Percentiles rank a stretch among this genome's conserved stretches.
Conservation (phyloP, 92 coral and sea anemone genomes). For the Heteractis magnifica region DNA sequence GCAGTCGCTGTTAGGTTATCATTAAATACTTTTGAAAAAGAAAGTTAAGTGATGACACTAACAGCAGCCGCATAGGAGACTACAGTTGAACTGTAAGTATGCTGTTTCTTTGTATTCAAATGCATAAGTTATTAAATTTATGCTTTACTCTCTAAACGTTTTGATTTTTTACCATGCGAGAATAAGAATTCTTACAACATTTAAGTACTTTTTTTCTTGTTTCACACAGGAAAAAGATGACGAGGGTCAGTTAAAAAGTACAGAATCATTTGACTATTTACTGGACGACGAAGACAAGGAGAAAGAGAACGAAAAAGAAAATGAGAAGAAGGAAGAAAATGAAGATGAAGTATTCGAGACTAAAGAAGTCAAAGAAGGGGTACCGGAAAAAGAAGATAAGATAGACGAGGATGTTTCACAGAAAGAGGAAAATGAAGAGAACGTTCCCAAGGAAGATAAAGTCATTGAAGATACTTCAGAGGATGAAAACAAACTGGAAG, state of each 20-base stretch:
- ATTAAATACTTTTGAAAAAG: too few relatives aligned
- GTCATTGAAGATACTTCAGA: slow-evolving; percentile 18
- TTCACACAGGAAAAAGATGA: slow-evolving; percentile 25
- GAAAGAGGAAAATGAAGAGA: slow-evolving; percentile 3
- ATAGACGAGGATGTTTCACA: slow-evolving; percentile 18
- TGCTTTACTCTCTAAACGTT: too few relatives aligned
- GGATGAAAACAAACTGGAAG: slow-evolving; percentile 10
- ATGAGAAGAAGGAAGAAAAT: slow-evolving; percentile 28
- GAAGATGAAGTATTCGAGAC: slow-evolving; percentile 3
- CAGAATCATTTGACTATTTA: slow-evolving; percentile 46
- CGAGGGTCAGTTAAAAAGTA: slow-evolving; percentile 36
- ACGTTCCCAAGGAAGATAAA: slow-evolving; percentile 19
- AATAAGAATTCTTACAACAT: too few relatives aligned
- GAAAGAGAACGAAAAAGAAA: slow-evolving; percentile 20
- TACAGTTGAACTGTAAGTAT: too few relatives aligned
- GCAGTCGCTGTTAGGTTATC: too few relatives aligned
- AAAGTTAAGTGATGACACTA: background rate
- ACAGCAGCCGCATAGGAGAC: background rate
- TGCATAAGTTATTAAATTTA: too few relatives aligned
- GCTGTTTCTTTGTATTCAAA: too few relatives aligned
- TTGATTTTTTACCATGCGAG: too few relatives aligned
- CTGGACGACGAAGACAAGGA: slow-evolving; percentile 24
- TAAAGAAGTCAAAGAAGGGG: slow-evolving; percentile 9
- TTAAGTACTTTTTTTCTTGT: too few relatives aligned
- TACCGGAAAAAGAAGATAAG: slow-evolving; percentile 8